These are phyloP conservation scores for Rugalucina vietnamica DNA, from an alignment of 2,888 invertebrate species.

Conservation along the genomic window DNA sequence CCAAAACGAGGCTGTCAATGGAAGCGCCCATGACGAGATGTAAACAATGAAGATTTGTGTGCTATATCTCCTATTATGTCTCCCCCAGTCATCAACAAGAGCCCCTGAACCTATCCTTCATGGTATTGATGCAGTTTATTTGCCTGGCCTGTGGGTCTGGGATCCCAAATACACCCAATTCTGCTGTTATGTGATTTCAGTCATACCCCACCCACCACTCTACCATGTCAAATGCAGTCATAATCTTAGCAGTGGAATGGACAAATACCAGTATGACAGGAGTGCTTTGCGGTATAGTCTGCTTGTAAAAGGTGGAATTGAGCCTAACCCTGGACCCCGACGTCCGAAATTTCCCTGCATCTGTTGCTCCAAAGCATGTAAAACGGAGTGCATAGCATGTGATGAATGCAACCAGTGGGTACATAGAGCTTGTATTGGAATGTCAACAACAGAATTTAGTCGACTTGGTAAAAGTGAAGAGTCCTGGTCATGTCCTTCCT, in stretches of 20 bases:
- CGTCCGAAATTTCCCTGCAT: conserved; percentile 31
- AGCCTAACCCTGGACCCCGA: conserved; percentile 41
- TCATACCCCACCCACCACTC: neutral
- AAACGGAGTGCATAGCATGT: conserved; percentile 26
- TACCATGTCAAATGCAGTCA: neutral
- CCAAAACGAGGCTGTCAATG: conserved; percentile 2
- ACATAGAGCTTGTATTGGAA: conserved; percentile 31
- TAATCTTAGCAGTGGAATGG: neutral
- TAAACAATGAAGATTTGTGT: conserved; percentile 1
- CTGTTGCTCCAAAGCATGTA: conserved; percentile 29
- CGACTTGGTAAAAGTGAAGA: conserved; percentile 26
- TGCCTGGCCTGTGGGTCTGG: neutral
- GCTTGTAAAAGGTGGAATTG: conserved; percentile 32
- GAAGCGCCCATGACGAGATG: neutral
- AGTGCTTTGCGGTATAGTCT: neutral
- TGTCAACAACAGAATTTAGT: conserved; percentile 33
- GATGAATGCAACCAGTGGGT: conserved; percentile 47
- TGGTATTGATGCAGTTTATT: neutral
- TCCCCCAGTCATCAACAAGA: neutral
- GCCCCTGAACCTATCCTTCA: neutral
- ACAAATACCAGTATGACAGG: neutral
- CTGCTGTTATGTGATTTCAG: neutral
- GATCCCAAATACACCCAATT: neutral
- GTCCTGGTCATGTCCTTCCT: conserved; percentile 34
- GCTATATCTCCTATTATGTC: neutral